Evolutionary conservation across 2,888 invertebrate species (phyloP), one percentile per base, ranked within the genome.

Genomic region (Monopis laevigella): DNA sequence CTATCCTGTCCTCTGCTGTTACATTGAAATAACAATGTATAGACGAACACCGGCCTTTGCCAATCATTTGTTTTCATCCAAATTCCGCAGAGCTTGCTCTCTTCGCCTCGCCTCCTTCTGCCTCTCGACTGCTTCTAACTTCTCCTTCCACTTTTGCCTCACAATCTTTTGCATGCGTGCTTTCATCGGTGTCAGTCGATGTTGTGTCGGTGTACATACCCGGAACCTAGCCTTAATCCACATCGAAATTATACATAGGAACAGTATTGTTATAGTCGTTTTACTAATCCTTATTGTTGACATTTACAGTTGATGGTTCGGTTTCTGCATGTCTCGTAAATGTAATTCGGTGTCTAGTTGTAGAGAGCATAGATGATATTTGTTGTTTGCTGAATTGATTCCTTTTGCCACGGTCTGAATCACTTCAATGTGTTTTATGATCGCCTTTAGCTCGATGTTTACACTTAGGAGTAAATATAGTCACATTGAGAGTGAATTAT

Each of bases 11-110:
- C 12, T 12, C 5, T 10, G 3, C 16, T 16, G 13, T 51, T 74
- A 71, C 78, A 75, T 77, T 74, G 67, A 77, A 75, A 77, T 77
- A 77, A 77, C 77, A 75, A 77, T 78, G 78, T 80, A 75, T 75
- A 65, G 50, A n/a, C n/a, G n/a, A n/a, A n/a, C n/a, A n/a, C n/a
- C n/a, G n/a, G 48, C 43, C 41, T 44, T 46, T 48, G 51, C 52
- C 47, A 73, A n/a, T n/a, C n/a, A n/a, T 75, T 66, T n/a, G n/a
- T n/a, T n/a, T 59, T 77, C 80, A 80, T 80, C 80, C 80, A 80
- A 78, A 78, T 80, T 78, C 80, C 78, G 53, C 51, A 54, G 52
- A 58, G 52, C 55, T 54, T 50, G 47, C 51, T 54, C 59, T 55
- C 55, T 50, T 54, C 52, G n/a, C 58, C 53, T 46, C 43, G 36